Evolutionary conservation across 2,113 vertebrate species (phyloP).

Genomic region (Lethenteron reissneri): DNA sequence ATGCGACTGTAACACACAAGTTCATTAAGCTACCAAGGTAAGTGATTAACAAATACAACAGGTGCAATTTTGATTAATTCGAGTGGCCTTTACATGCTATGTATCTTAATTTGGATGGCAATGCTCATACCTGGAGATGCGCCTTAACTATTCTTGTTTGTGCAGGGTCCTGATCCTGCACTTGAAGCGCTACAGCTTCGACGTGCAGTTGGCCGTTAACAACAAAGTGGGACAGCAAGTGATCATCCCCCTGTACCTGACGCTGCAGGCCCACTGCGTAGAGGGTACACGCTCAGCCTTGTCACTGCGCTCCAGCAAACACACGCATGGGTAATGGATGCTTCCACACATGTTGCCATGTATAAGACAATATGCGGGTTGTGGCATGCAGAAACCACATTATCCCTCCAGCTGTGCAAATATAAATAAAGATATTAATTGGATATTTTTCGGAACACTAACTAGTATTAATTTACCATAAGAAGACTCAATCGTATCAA

Average conservation of each 20-base stretch:
- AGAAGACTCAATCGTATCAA: too few species aligned
- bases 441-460: too few species aligned
- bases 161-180: conserved; percentile 80
- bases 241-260: conserved; percentile 71
- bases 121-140: too few species aligned
- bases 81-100: too few species aligned
- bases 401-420: not conserved
- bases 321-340: conserved; percentile 13
- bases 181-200: conserved; percentile 90
- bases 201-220: conserved; percentile 71
- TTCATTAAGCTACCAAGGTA: conserved; percentile 89
- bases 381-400: too few species aligned
- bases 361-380: too few species aligned
- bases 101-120: too few species aligned
- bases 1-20: conserved; percentile 70
- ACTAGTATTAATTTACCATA: too few species aligned
- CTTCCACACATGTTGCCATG: too few species aligned
- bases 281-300: conserved; percentile 55
- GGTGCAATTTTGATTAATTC: too few species aligned
- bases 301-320: conserved; percentile 43
- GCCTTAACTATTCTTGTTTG: too few species aligned
- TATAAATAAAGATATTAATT: too few species aligned
- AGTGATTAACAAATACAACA: conserved; percentile 1
- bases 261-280: conserved; percentile 61
- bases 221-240: conserved; percentile 91